Percentiles rank a stretch among this genome's conserved stretches.
Evolutionary conservation across 2,113 vertebrate genomes (phyloP).

Genomic region (Myiozetetes cayanensis): DNA sequence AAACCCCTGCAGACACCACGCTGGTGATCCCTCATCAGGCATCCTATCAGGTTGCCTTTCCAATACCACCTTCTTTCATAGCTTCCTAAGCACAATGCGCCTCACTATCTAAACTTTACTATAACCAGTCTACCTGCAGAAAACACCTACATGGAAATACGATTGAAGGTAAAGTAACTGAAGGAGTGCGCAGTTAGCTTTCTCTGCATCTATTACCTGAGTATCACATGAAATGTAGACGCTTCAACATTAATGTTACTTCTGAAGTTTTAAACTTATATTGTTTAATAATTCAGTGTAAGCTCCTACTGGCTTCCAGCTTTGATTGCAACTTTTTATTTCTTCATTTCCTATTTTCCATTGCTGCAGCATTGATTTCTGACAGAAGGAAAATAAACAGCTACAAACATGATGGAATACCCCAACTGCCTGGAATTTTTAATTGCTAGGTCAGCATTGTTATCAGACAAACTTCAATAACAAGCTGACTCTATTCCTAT

Average conservation of each 20-base stretch:
- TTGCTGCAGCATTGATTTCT: constrained; percentile 10
- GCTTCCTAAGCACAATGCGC: fast-evolving
- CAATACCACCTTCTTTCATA: background rate
- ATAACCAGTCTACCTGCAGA: background rate
- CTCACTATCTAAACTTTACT: background rate
- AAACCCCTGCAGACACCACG: background rate
- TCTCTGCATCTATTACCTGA: background rate
- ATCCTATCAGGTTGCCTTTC: background rate
- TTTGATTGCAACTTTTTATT: background rate
- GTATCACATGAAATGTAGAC: background rate
- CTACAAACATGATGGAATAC: background rate
- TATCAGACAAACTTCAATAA: background rate
- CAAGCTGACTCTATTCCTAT: background rate
- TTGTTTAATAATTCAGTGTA: constrained; percentile 16
- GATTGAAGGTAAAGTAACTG: background rate
- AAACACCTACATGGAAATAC: background rate
- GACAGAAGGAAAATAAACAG: constrained; percentile 11
- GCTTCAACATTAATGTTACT: background rate
- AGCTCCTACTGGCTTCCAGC: background rate
- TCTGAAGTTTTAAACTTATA: constrained; percentile 16
- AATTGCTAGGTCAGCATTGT: background rate
- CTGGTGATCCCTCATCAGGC: background rate
- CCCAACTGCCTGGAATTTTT: background rate
- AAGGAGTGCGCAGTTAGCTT: background rate
- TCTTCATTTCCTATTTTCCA: constrained; percentile 11